A percentile compares a stretch with the other conserved stretches of the same genome.
Conservation (phyloP, 2,113 vertebrate species). For the Sebastes fasciatus region DNA sequence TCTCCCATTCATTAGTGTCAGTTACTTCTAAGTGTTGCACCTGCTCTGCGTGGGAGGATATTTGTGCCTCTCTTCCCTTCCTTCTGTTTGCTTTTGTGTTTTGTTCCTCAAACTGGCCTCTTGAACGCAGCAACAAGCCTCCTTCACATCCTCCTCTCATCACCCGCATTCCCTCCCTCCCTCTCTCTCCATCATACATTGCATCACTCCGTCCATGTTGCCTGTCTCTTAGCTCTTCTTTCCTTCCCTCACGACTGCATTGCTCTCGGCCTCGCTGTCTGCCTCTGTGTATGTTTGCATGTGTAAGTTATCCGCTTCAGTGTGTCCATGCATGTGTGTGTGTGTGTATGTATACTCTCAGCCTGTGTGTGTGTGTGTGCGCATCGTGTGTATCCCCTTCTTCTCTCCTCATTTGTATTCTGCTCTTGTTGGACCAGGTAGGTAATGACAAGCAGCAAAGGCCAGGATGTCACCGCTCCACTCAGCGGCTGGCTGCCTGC, state of each 20-base stretch:
- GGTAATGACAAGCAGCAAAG: constrained; percentile 89
- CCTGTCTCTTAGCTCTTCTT: background rate
- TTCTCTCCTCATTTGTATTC: constrained; percentile 81
- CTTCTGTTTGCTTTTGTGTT: background rate
- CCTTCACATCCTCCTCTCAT: background rate
- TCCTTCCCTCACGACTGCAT: background rate
- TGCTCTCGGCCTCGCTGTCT: background rate
- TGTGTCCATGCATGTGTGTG: background rate
- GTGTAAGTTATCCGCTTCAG: background rate
- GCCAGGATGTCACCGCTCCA: constrained; percentile 87
- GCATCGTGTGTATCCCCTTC: background rate
- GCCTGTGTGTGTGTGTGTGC: background rate
- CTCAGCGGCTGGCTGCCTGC: constrained; percentile 81
- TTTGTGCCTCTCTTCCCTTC: background rate
- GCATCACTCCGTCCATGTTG: background rate
- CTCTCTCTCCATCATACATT: background rate
- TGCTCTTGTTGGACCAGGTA: constrained; percentile 86
- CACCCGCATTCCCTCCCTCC: background rate
- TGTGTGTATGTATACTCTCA: background rate
- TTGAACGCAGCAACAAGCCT: background rate
- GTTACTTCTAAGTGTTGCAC: background rate
- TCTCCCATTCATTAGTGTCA: constrained; percentile 14
- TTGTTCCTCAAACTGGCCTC: background rate
- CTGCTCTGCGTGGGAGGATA: background rate
- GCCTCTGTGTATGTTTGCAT: background rate